Evolutionary conservation across 2,797 vertebrate genomes (phyloP).

Genomic region (Anolis apletophallus): DNA sequence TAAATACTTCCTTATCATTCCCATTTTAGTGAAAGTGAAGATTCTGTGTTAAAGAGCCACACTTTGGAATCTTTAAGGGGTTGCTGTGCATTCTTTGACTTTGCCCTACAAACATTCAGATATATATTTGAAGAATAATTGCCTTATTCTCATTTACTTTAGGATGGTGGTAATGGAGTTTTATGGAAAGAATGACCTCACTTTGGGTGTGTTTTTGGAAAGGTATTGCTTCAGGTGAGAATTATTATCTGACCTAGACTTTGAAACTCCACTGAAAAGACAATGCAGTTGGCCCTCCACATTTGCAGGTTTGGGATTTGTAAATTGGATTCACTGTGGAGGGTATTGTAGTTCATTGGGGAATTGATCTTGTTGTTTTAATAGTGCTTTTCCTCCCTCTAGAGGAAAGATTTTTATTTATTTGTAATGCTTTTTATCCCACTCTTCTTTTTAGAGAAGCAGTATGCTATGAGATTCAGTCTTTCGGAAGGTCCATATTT

Average conservation of each 20-base stretch:
- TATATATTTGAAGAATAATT: neutral
- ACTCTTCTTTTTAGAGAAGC: neutral
- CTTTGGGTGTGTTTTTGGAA: conserved; percentile 95
- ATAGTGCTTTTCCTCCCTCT: neutral
- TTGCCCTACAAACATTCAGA: neutral
- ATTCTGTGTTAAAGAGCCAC: neutral
- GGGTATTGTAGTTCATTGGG: neutral
- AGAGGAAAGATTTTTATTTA: neutral
- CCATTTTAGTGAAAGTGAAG: neutral
- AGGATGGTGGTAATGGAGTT: conserved; percentile 99
- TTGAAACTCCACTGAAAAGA: neutral
- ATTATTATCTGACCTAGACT: neutral
- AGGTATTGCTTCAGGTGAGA: conserved; percentile 96
- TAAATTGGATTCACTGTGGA: too few relatives aligned
- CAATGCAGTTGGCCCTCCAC: too few relatives aligned
- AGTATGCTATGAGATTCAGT: neutral
- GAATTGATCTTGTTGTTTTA: neutral
- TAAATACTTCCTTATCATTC: neutral
- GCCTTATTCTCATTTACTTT: conserved; percentile 48
- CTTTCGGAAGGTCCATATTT: neutral
- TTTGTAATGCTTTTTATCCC: neutral
- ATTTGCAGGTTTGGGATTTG: too few relatives aligned
- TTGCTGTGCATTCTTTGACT: neutral
- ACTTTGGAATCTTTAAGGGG: neutral
- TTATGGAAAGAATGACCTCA: conserved; percentile 98